phyloP scores from a whole-genome alignment of 2,797 vertebrate genomes.

The Triplophysa bombifrons region DNA sequence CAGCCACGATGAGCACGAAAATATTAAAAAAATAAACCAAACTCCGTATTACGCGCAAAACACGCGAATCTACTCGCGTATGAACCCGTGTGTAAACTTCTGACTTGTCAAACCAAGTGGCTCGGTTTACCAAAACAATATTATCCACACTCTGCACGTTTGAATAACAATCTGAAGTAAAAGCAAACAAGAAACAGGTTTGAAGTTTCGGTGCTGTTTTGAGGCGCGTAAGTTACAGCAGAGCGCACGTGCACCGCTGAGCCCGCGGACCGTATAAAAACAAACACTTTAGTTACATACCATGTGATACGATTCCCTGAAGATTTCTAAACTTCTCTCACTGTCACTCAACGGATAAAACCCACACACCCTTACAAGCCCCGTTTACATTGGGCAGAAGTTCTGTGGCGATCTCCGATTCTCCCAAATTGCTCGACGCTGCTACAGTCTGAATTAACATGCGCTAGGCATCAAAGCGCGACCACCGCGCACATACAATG shows the following conservation, averaged over 20 bases:
- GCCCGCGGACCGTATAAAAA: slow-evolving; percentile 31
- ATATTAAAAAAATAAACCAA: not conserved
- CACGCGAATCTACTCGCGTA: not conserved
- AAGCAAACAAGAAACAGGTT: not conserved
- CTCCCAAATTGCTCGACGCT: not conserved
- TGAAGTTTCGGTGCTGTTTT: not conserved
- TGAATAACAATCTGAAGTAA: not conserved
- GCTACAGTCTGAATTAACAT: slow-evolving; percentile 56
- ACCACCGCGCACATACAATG: slow-evolving; percentile 48
- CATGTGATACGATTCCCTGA: slow-evolving; percentile 20
- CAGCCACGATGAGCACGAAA: not conserved
- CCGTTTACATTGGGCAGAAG: not conserved
- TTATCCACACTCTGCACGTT: not conserved
- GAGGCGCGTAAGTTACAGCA: not conserved
- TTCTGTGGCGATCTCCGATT: not conserved
- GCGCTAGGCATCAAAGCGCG: slow-evolving; percentile 44
- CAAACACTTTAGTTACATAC: slow-evolving; percentile 55
- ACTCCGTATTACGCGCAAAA: not conserved
- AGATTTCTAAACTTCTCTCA: slow-evolving; percentile 18
- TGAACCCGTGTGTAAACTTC: not conserved
- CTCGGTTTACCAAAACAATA: not conserved
- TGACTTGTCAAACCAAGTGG: not conserved
- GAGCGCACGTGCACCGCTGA: slow-evolving; percentile 16
- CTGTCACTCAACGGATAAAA: not conserved
- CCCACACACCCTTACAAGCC: not conserved